Base-by-base conservation (phyloP, 2,797 vertebrate genomes). In the Clarias fuscus region DNA sequence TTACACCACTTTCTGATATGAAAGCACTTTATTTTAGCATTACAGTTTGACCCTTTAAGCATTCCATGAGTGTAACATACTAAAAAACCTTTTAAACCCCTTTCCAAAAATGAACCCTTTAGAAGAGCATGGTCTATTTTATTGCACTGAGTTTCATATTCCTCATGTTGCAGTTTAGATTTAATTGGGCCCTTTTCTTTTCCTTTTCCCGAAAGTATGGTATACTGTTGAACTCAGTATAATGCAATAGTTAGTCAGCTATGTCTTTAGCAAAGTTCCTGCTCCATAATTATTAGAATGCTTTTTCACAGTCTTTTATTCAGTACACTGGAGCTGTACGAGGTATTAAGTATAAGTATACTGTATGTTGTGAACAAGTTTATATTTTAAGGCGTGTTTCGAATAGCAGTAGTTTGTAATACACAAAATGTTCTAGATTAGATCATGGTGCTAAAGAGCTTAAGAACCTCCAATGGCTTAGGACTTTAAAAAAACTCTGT, bases 241-340 rank as follows among this genome's bases (percentile, higher is more conserved):
- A 81, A 81, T 67, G 62, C 79, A 81, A 43, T 65, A 81, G 82
- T 84, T 73, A 27, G 68, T 75, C 33, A 61, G 59, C 58, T 62
- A 73, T 73, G 70, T 27, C 59, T 40, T 68, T 85, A 62, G 20
- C 70, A 75, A 24, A 73, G 33, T 73, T 84, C 24, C 82, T 61
- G 70, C 56, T 84, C 73, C 82, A 84, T 73, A 62, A 84, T n/a
- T 62, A 84, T 84, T 62, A 84, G 58, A 73, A 73, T 62, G 56
- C 24, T 7, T 72, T 40, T 72, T 84, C 27, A 62, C 33, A 73
- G 33, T 53, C n/a, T 53, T 67, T 67, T 62, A 67, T 27, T 67
- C 17, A 67, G 79, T 65, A 11, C 37, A 27, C 40, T 67, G 24
- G 33, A 67, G 79, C 79, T 48, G 15, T 53, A 67, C 24, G 53